Conservation (phyloP, 2,888 invertebrate genomes). For the Mermis nigrescens region DNA sequence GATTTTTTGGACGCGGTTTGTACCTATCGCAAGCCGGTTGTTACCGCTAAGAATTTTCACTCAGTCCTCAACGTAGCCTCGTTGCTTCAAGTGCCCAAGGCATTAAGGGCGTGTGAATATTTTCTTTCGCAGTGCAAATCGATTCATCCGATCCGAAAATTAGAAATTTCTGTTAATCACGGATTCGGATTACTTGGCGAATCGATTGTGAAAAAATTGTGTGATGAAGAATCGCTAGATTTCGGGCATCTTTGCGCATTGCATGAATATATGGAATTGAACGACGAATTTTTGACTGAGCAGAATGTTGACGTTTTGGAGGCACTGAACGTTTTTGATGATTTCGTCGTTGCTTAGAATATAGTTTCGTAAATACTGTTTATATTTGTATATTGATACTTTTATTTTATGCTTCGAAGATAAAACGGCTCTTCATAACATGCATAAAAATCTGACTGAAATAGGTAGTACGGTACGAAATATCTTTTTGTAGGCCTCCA, state of each 20-base stretch:
- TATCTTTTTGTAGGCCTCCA: too few relatives aligned
- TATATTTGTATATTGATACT: too few relatives aligned
- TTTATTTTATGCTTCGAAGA: too few relatives aligned
- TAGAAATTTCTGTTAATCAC: conserved; percentile 17
- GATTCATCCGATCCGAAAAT: conserved; percentile 20
- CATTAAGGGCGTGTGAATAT: conserved; percentile 19
- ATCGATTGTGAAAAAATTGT: conserved; percentile 4
- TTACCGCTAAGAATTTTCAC: conserved; percentile 20
- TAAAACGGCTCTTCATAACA: too few relatives aligned
- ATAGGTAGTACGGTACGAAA: too few relatives aligned
- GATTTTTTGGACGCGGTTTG: conserved; percentile 19
- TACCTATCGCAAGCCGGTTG: conserved; percentile 18
- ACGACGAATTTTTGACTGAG: conserved; percentile 17
- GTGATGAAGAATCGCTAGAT: conserved; percentile 4
- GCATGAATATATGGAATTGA: conserved; percentile 18
- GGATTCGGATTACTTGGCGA: conserved; percentile 11
- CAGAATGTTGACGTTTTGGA: conserved; percentile 19
- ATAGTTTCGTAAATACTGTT: too few relatives aligned
- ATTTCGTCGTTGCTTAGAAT: conserved; percentile 11
- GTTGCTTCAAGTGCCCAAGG: conserved; percentile 15
- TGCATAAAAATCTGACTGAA: too few relatives aligned
- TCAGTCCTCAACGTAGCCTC: conserved; percentile 17
- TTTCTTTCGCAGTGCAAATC: conserved; percentile 17
- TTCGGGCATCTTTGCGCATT: conserved; percentile 11
- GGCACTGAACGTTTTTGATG: conserved; percentile 15